phyloP scores from a whole-genome alignment of 2,797 vertebrate genomes.

The Mus caroli region DNA sequence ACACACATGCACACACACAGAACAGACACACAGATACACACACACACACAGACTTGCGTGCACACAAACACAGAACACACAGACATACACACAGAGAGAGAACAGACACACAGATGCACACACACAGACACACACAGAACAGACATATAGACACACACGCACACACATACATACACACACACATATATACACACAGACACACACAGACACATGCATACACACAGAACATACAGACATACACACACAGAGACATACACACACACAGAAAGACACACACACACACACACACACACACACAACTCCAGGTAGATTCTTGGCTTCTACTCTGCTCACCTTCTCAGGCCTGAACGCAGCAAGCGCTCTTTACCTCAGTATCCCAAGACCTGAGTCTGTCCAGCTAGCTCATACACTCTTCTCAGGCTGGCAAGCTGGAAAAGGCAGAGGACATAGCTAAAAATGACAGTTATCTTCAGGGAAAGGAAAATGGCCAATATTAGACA shows the following conservation, averaged over 20 bases:
- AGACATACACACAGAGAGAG: too few species aligned
- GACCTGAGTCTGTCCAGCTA: background rate
- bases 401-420: constrained; percentile 8
- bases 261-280: background rate
- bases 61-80: too few species aligned
- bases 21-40: background rate
- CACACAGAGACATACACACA: background rate
- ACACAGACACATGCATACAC: background rate
- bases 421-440: constrained; percentile 66
- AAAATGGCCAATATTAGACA: constrained; percentile 81
- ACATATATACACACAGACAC: background rate
- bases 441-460: constrained; percentile 74
- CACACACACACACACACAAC: background rate
- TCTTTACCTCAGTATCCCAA: fast-evolving
- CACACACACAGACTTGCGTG: too few species aligned
- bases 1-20: background rate
- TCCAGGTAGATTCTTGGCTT: background rate
- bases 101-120: too few species aligned
- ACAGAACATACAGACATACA: background rate
- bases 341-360: background rate
- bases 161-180: background rate
- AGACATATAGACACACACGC: too few species aligned
- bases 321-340: background rate
- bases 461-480: constrained; percentile 82
- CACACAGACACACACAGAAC: too few species aligned